These are phyloP conservation scores for Andricus curvator DNA, from an alignment of 2,888 invertebrate genomes.

Conservation along the genomic window DNA sequence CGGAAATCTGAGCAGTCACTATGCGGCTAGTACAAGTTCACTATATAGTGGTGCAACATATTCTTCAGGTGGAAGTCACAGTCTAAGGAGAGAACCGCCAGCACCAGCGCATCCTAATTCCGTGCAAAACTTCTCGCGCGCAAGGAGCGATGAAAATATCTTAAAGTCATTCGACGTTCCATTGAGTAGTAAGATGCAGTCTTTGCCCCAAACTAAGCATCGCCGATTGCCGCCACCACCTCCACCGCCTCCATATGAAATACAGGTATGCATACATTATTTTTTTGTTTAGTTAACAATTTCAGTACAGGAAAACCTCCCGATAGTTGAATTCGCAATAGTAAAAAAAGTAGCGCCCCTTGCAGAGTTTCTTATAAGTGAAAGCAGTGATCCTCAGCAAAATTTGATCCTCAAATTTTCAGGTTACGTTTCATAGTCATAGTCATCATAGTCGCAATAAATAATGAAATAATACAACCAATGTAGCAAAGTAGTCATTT, in stretches of 20 bases:
- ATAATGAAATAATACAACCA: too few species aligned
- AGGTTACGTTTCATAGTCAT: too few species aligned
- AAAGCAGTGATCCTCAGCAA: too few species aligned
- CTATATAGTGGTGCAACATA: slow-evolving; percentile 78
- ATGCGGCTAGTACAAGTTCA: slow-evolving; percentile 77
- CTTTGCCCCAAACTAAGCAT: slow-evolving; percentile 78
- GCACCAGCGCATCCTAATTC: slow-evolving; percentile 66
- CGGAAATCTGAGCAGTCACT: slow-evolving; percentile 73
- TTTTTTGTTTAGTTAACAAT: neutral
- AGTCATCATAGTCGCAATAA: too few species aligned
- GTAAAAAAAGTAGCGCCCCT: too few species aligned
- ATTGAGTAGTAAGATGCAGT: slow-evolving; percentile 64
- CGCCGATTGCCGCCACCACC: slow-evolving; percentile 81
- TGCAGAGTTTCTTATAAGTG: too few species aligned
- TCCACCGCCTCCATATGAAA: slow-evolving; percentile 80
- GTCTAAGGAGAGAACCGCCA: slow-evolving; percentile 74
- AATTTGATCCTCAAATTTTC: too few species aligned
- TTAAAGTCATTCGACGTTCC: slow-evolving; percentile 82
- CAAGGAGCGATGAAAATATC: slow-evolving; percentile 91
- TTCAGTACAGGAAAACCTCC: too few species aligned
- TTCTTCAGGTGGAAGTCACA: slow-evolving; percentile 77
- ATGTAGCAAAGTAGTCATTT: too few species aligned
- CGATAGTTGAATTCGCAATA: too few species aligned
- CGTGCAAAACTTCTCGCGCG: slow-evolving; percentile 79
- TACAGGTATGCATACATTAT: slow-evolving; percentile 68